These are phyloP conservation scores for Teleogryllus occipitalis DNA, from an alignment of 1,140 invertebrate species.

Conservation along the genomic window DNA sequence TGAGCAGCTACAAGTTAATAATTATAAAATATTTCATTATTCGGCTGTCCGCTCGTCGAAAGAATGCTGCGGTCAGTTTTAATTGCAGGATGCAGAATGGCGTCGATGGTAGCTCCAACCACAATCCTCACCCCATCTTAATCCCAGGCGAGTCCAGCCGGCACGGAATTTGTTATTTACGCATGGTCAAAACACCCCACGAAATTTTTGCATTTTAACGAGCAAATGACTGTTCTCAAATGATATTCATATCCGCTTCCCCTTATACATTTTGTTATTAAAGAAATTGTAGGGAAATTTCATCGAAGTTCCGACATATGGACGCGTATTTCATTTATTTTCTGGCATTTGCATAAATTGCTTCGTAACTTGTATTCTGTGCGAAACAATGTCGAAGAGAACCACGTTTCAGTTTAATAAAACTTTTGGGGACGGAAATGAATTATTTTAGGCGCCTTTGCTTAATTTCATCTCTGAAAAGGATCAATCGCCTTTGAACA, in stretches of 20 bases:
- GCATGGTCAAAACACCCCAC: neutral
- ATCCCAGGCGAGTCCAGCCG: neutral
- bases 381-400: neutral
- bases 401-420: neutral
- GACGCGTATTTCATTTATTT: neutral
- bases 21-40: neutral
- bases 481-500: no score
- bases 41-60: neutral
- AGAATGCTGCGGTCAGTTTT: conserved; percentile 1
- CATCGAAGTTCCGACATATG: conserved; percentile 1
- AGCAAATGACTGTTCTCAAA: neutral
- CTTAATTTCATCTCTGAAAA: no score
- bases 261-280: neutral
- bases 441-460: no score
- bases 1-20: neutral
- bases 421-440: neutral
- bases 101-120: neutral
- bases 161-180: neutral
- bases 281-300: neutral
- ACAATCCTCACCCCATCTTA: neutral
- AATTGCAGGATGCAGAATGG: neutral
- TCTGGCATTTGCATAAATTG: neutral
- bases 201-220: neutral
- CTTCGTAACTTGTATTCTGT: neutral
- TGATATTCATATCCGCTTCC: neutral